phyloP scores from a whole-genome alignment of 2,113 vertebrate genomes.

The Amazona guildingii region DNA sequence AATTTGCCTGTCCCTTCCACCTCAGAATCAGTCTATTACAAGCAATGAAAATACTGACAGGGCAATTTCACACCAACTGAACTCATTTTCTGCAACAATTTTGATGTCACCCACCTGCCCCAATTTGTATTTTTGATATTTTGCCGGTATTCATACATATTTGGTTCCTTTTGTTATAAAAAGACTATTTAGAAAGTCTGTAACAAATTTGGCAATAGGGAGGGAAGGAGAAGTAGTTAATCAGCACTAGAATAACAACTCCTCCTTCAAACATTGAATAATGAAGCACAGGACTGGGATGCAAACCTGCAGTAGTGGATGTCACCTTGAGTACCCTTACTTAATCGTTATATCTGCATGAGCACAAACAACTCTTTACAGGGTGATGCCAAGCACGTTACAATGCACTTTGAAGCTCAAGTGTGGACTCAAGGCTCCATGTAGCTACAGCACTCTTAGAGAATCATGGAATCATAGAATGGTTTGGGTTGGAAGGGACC shows the following conservation, averaged over 20 bases:
- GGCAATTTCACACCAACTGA: neutral
- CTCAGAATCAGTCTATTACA: neutral
- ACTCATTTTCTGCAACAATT: neutral
- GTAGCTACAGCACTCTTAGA: neutral
- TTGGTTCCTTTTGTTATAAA: neutral
- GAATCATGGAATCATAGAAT: neutral
- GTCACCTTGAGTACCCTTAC: neutral
- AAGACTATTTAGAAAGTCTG: neutral
- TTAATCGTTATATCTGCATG: neutral
- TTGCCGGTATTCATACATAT: neutral
- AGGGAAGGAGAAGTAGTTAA: neutral
- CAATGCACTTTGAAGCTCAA: neutral
- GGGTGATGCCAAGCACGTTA: neutral
- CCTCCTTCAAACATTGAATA: neutral
- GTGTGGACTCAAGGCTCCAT: neutral
- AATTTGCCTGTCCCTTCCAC: neutral
- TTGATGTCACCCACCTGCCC: neutral
- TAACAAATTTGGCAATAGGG: neutral
- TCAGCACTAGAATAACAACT: neutral
- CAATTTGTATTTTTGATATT: neutral
- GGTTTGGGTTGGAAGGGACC: neutral
- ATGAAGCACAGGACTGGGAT: neutral
- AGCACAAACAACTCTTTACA: neutral
- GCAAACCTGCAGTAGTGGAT: neutral
- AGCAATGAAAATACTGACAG: neutral